Evolutionary conservation across 35 echinoderm and acorn worm species (phyloP), one percentile per base, ranked within the genome.

Genomic region (Nesometra sesokonis): DNA sequence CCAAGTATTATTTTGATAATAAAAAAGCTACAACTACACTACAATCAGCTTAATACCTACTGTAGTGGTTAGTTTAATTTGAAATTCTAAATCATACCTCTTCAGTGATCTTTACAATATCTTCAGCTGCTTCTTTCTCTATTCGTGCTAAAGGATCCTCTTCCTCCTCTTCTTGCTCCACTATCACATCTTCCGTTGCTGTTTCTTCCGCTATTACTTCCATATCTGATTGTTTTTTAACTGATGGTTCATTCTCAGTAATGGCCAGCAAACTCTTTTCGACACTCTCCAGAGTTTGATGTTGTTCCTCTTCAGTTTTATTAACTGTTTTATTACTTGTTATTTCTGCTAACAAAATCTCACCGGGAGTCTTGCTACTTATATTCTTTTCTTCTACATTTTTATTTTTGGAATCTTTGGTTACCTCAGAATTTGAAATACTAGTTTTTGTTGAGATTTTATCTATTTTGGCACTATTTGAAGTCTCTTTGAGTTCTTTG

Each of bases 221-320:
- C n/a, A n/a, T n/a, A n/a, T 43, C 38, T 13, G 38, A 4, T 43
- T 43, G 38, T 43, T 43, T 43, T 4, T 13, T 7, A 43, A 7
- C 38, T 17, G 52, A 19, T 19, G 52, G 52, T 67, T 67, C 52
- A 67, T 27, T 67, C 23, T 67, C 52, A 1, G 52, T 67, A 17
- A 67, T 67, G 38, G 96, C 92, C 90, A 99, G 85, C 27, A 99
- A 78, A 81, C 80, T 86, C 82, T 99, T 93, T 29, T 93, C 96
- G 40, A 90, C 96, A 57, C 94, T 99, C 67, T 99, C 96, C 35
- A 99, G 78, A 36, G 94, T 90, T 30, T 94, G 86, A 15, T 94
- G 82, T 37, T 89, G 85, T 46, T 99, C 96, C 40, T 99, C 96
- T 94, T 89, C 27, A 91, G 89, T 80, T 83, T 17, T 15, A 15